Evolutionary conservation across 2,888 invertebrate species (phyloP), one percentile per base, ranked within the genome.

Genomic region (Ophioninae sp.): DNA sequence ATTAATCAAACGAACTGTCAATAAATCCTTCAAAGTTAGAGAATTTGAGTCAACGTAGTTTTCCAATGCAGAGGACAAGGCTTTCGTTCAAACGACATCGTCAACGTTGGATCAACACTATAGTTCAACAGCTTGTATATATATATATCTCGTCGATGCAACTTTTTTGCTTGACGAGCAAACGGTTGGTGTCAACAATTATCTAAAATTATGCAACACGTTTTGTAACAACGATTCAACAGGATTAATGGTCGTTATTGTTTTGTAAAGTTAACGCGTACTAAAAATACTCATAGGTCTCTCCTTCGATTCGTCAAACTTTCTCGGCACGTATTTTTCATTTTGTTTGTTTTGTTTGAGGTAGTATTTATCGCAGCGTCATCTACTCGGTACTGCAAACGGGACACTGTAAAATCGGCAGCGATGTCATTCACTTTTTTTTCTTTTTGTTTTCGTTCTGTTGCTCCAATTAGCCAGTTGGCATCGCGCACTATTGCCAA

Each of bases 221-320:
- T 30, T 78, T 44, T 0, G 78, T 64, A 83, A 84, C 81, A 78
- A 81, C 64, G 70, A 10, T 70, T 75, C 83, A 84, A 80, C 76
- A 80, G 62, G 23, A 67, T 23, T 50, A 61, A 74, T 79, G n/a
- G 20, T 50, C 21, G 50, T 56, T 69, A 7, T 73, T 65, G 56
- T 50, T 23, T 37, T 39, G 17, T 20, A 69, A 64, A 61, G 6
- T 39, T 73, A 57, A 2, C 7, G 7, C 3, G 57, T 57, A 68
- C 73, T 57, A 67, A 78, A 70, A 75, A 17, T 10, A 37, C 30
- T 21, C 30, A 30, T 30, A 30, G 30, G 30, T 30, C 30, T 30
- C 30, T 30, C 30, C 30, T 1, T 30, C 2, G 2, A 30, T 30
- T 30, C 30, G 30, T 30, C 30, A 30, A 30, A 30, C 30, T 30